phyloP scores from a whole-genome alignment of 64 coral and sea anemone species.

The Astreopora myriophthalma region DNA sequence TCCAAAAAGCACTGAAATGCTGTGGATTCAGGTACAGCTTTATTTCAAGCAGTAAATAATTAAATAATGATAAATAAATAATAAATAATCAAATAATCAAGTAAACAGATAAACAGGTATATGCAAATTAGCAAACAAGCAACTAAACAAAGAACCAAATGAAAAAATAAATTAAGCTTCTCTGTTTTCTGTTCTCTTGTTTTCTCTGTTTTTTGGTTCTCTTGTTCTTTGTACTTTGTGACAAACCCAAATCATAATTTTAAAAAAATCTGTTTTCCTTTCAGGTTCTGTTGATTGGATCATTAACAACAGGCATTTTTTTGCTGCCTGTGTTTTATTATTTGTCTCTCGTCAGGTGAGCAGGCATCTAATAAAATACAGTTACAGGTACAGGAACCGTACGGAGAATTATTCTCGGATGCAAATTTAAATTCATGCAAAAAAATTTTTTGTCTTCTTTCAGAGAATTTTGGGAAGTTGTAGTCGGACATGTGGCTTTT shows the following conservation, averaged over 20 bases:
- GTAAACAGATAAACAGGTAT: too few species aligned
- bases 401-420: neutral
- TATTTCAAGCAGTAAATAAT: neutral
- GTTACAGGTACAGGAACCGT: too few species aligned
- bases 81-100: neutral
- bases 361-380: neutral
- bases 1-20: slow-evolving; percentile 33
- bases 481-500: slow-evolving; percentile 69
- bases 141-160: too few species aligned
- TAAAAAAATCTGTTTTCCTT: neutral
- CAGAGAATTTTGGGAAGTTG: slow-evolving; percentile 63
- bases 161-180: too few species aligned
- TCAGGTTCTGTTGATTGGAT: slow-evolving; percentile 81
- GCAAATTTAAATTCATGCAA: neutral
- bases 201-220: neutral
- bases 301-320: slow-evolving; percentile 68
- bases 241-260: neutral
- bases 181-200: too few species aligned
- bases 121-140: too few species aligned
- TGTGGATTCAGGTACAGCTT: slow-evolving; percentile 58
- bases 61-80: neutral
- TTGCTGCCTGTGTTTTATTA: slow-evolving; percentile 84
- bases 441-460: neutral
- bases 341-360: slow-evolving; percentile 71
- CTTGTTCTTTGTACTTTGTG: neutral